Evolutionary conservation across 2,113 vertebrate genomes (phyloP).

Genomic region (Dendrocopos noguchii): DNA sequence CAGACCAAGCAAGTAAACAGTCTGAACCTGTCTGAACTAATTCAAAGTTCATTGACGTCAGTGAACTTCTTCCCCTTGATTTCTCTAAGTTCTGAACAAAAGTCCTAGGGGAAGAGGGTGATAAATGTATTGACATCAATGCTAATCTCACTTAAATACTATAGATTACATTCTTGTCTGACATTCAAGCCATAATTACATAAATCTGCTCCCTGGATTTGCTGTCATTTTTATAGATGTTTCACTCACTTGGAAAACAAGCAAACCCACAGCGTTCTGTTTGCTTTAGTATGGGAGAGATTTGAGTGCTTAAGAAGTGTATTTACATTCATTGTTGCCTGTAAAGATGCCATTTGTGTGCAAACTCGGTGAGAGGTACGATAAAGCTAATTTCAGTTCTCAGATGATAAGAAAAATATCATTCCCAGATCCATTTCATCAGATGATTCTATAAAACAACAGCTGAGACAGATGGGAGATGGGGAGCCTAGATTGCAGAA

Average conservation of each 20-base stretch:
- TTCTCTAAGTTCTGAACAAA: not conserved
- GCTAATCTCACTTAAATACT: not conserved
- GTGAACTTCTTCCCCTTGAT: not conserved
- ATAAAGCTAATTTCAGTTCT: slow-evolving; percentile 28
- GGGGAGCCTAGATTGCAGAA: not conserved
- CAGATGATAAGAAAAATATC: slow-evolving; percentile 45
- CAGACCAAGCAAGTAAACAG: not conserved
- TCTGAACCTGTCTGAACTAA: not conserved
- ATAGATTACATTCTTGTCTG: slow-evolving; percentile 18
- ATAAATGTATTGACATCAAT: not conserved
- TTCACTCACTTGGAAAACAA: slow-evolving; percentile 30
- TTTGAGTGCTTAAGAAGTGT: slow-evolving; percentile 16
- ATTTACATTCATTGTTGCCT: slow-evolving; percentile 37
- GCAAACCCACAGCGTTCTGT: not conserved
- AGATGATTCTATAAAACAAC: not conserved
- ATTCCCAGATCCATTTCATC: slow-evolving; percentile 29
- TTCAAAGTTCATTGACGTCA: not conserved
- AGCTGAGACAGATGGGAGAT: not conserved
- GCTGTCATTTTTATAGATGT: not conserved
- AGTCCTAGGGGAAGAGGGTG: fast-evolving
- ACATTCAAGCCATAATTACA: slow-evolving; percentile 31
- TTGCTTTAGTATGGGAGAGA: slow-evolving; percentile 29
- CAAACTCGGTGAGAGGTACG: not conserved
- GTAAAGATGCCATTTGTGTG: not conserved
- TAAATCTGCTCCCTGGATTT: not conserved